Conservation (phyloP, 2,888 invertebrate genomes). For the Mythimna lalbum region DNA sequence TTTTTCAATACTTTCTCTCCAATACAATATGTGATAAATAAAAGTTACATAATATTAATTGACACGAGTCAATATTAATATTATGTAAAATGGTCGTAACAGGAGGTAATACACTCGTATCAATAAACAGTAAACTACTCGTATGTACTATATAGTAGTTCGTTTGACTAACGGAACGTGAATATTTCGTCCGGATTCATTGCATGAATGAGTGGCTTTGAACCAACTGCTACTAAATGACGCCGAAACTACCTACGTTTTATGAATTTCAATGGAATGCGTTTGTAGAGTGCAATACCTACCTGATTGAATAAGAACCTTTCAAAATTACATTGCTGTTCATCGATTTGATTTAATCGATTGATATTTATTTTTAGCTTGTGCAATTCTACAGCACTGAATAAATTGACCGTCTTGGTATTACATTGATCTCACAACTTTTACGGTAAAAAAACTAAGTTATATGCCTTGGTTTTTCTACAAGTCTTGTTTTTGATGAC, state of each 20-base stretch:
- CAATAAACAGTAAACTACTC: constrained; percentile 57
- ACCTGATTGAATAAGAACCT: constrained; percentile 52
- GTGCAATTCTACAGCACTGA: too few species aligned
- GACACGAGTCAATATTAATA: not conserved
- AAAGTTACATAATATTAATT: constrained; percentile 2
- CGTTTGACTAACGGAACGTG: constrained; percentile 82
- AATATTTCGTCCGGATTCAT: constrained; percentile 79
- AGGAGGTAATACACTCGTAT: constrained; percentile 35
- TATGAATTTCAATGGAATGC: constrained; percentile 70
- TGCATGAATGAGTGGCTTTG: constrained; percentile 77
- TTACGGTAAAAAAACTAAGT: too few species aligned
- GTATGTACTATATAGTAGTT: constrained; percentile 55
- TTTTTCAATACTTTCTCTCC: too few species aligned
- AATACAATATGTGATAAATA: not conserved
- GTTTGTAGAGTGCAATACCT: constrained; percentile 54
- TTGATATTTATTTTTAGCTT: constrained; percentile 1
- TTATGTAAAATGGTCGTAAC: constrained; percentile 25
- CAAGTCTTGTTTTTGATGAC: too few species aligned
- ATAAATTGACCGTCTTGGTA: too few species aligned
- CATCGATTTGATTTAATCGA: constrained; percentile 36
- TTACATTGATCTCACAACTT: too few species aligned
- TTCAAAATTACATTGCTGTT: constrained; percentile 50
- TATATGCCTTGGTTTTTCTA: too few species aligned
- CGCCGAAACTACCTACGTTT: constrained; percentile 69
- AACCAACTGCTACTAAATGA: constrained; percentile 70